Percentiles rank a stretch among this genome's conserved stretches.
phyloP scores from a whole-genome alignment of 2,113 vertebrate species.

The Passer domesticus region DNA sequence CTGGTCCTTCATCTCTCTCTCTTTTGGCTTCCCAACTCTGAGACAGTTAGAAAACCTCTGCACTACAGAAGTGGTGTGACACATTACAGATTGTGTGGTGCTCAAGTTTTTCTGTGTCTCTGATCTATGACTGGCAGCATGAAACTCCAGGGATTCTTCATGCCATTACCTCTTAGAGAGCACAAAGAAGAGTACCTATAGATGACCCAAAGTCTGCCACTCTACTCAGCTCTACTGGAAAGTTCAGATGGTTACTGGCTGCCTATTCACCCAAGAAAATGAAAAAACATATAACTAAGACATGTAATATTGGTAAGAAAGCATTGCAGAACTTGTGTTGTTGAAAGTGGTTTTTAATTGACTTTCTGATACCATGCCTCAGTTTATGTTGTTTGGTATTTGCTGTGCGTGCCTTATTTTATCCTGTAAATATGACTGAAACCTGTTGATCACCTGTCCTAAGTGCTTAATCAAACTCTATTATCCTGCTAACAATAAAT shows the following conservation, averaged over 20 bases:
- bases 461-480: conserved; percentile 77
- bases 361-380: conserved; percentile 51
- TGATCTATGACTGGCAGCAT: neutral
- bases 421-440: conserved; percentile 73
- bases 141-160: neutral
- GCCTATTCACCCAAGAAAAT: neutral
- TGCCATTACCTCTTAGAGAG: fast-evolving
- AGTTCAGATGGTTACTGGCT: neutral
- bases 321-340: neutral
- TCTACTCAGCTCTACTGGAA: neutral
- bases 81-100: neutral
- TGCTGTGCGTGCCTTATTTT: conserved; percentile 45
- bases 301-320: neutral
- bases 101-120: neutral
- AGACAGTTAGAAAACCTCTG: neutral
- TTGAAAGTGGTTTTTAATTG: conserved; percentile 37
- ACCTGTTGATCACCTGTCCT: conserved; percentile 64
- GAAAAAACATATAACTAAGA: neutral
- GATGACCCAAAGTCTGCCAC: neutral
- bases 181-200: neutral
- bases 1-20: neutral
- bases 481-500: conserved; percentile 63
- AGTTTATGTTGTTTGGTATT: conserved; percentile 51
- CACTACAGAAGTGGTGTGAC: neutral
- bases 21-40: neutral